Evolutionary conservation across 1,140 invertebrate genomes (phyloP).

Genomic region (Tetragonula clypearis): DNA sequence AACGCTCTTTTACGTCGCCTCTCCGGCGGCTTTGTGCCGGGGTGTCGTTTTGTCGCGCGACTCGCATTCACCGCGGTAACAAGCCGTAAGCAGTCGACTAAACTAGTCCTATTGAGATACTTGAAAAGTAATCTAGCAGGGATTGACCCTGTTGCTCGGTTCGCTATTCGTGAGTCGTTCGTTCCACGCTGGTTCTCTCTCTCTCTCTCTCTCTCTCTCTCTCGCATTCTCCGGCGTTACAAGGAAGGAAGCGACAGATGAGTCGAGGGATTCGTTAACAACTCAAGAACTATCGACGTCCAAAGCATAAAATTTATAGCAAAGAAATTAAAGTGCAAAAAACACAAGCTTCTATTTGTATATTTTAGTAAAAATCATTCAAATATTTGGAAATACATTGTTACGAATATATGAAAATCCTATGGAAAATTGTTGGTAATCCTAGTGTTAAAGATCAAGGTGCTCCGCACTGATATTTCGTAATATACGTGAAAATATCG

Average conservation of each 20-base stretch:
- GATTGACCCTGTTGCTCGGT: slow-evolving; percentile 56
- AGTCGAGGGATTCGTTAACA: background rate
- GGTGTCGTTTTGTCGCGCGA: slow-evolving; percentile 53
- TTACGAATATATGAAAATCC: too few relatives aligned
- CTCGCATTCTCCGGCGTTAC: background rate
- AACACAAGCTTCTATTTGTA: too few relatives aligned
- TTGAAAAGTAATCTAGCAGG: slow-evolving; percentile 62
- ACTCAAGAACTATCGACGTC: too few relatives aligned
- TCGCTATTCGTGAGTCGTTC: slow-evolving; percentile 14
- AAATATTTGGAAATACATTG: too few relatives aligned
- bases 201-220: too few relatives aligned
- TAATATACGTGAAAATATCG: too few relatives aligned
- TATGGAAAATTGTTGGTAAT: too few relatives aligned
- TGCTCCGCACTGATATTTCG: too few relatives aligned
- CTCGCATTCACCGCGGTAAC: slow-evolving; percentile 58
- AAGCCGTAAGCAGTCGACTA: slow-evolving; percentile 60
- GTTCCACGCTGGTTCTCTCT: background rate
- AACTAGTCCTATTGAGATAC: slow-evolving; percentile 64
- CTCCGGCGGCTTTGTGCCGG: slow-evolving; percentile 31
- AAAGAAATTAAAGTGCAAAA: too few relatives aligned
- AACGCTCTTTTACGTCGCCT: slow-evolving; percentile 48
- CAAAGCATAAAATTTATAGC: too few relatives aligned
- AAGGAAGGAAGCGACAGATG: background rate
- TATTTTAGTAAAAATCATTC: too few relatives aligned
- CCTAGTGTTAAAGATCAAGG: too few relatives aligned